Percentiles rank a stretch among this genome's conserved stretches.
phyloP scores from a whole-genome alignment of 2,797 vertebrate species.

The Hypotaenidia philippensis region DNA sequence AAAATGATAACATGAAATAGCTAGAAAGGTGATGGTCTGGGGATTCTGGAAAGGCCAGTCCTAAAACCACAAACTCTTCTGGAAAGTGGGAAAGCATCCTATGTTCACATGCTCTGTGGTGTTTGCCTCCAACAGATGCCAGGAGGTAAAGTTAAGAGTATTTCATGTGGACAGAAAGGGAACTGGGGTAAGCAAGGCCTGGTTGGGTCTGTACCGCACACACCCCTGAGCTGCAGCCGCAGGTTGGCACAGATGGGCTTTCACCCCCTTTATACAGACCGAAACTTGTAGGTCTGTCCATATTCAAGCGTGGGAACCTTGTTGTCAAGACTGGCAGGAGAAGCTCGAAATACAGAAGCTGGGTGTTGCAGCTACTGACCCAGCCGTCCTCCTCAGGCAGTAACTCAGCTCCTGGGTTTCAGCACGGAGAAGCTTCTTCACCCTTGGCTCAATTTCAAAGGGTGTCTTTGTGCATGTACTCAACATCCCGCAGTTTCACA shows the following conservation, averaged over 20 bases:
- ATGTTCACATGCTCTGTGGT: no score
- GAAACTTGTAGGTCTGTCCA: background rate
- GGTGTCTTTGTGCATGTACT: background rate
- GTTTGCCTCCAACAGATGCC: background rate
- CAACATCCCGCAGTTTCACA: background rate
- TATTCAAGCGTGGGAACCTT: background rate
- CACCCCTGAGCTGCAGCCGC: background rate
- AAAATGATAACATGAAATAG: background rate
- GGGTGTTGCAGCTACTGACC: background rate
- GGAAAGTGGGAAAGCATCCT: background rate
- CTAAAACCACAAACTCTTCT: background rate
- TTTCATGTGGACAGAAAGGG: background rate
- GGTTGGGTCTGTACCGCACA: no score
- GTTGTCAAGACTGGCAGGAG: background rate
- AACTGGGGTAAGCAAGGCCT: background rate
- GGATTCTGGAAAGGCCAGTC: background rate
- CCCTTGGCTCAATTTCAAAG: background rate
- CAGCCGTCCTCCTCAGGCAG: no score
- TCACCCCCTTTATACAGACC: background rate
- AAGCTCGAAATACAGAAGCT: background rate
- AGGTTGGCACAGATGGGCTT: no score
- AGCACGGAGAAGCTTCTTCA: background rate
- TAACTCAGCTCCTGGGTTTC: no score
- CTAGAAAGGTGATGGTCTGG: background rate
- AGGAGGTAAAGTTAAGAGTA: background rate